Base-by-base conservation (phyloP, 1,140 invertebrate species). In the Gonatopus flavifemur region DNA sequence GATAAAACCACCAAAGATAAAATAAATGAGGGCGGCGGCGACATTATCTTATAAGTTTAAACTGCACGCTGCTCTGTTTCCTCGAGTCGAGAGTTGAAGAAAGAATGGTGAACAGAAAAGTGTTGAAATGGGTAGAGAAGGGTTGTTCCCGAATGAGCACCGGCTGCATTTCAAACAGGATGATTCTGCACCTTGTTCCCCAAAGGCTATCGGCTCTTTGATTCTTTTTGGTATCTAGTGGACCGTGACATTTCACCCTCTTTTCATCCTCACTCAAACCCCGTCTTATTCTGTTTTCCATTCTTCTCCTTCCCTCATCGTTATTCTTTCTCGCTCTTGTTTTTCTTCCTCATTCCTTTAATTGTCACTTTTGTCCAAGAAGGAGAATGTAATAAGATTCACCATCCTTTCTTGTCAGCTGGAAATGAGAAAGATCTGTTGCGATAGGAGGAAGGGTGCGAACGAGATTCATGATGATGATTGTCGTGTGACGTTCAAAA, bases 161-260 rank as follows among this genome's bases (percentile, higher is more conserved):
- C 51, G 49, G 45, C 59, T 68, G 66, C 66, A 69, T 69, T 63
- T 69, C 67, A 69, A 69, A 12, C 64, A 66, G 59, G 57, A 52
- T 57, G 55, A 59, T n/a, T n/a, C n/a, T n/a, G 61, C 59, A 64
- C 53, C 25, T 53, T 32, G 32, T 36, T 32, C 22, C 42, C 31
- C 44, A 55, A 56, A 40, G 37, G 52, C 53, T 58, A n/a, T n/a
- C n/a, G n/a, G n/a, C n/a, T n/a, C n/a, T n/a, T n/a, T n/a, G n/a
- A n/a, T n/a, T 64, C 57, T 49, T 28, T 52, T 32, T 39, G 40
- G 56, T 63, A 66, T 62, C 62, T 59, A 62, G 53, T 57, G 63
- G 49, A 66, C 38, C 45, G 20, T 35, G 51, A 50, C 49, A 41
- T 57, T 36, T 25, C 46, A 35, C 35, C 38, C 38, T 41, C 31